Evolutionary conservation across 2,113 vertebrate species (phyloP).

Genomic region (Upupa epops): DNA sequence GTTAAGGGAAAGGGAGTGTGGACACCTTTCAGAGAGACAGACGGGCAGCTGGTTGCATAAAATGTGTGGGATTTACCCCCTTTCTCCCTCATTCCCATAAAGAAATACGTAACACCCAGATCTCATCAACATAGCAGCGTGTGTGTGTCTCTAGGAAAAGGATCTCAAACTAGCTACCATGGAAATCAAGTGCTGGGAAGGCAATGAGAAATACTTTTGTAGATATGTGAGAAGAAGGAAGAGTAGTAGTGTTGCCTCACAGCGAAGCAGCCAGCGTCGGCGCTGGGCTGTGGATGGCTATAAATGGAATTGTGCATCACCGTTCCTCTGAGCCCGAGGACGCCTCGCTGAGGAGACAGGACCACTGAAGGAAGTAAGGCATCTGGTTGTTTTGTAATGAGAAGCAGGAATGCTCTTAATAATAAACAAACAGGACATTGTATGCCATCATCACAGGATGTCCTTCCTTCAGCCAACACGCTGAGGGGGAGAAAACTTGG

Average conservation of each 20-base stretch:
- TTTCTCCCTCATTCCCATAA: background rate
- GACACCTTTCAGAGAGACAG: conserved; percentile 10
- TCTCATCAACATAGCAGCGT: background rate
- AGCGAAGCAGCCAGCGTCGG: background rate
- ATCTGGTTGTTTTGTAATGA: conserved; percentile 85
- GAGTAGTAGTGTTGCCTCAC: conserved; percentile 37
- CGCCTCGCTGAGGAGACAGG: conserved; percentile 66
- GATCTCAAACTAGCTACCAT: conserved; percentile 44
- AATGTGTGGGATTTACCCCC: background rate
- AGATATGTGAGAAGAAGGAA: conserved; percentile 48
- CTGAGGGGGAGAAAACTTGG: conserved; percentile 52
- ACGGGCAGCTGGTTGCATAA: background rate
- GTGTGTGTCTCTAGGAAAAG: background rate
- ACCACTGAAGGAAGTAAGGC: conserved; percentile 80
- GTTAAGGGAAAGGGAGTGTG: conserved; percentile 48
- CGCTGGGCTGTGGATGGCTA: conserved; percentile 51
- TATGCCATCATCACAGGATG: conserved; percentile 92
- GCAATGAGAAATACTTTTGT: conserved; percentile 1
- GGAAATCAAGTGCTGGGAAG: background rate
- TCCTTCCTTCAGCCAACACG: conserved; percentile 84
- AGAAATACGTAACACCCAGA: background rate
- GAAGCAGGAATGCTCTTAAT: conserved; percentile 84
- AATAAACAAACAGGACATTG: conserved; percentile 88
- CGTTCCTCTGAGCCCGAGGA: conserved; percentile 66
- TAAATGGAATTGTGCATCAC: conserved; percentile 73